Evolutionary conservation across 2,888 invertebrate genomes (phyloP).

Genomic region (Melitaea athalia): DNA sequence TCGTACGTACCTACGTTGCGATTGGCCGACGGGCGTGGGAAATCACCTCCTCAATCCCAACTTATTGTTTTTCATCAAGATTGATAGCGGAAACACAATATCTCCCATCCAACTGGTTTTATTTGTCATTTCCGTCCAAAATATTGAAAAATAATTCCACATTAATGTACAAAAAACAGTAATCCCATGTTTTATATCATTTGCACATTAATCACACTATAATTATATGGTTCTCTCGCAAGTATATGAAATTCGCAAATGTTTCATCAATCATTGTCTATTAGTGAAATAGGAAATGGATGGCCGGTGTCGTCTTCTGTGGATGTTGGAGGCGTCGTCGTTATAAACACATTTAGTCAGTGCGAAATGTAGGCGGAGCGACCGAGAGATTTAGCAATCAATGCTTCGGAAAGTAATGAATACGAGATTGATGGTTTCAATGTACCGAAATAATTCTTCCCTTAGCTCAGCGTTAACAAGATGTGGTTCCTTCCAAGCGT

Average conservation of each 20-base stretch:
- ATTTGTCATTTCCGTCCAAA: conserved; percentile 69
- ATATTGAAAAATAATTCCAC: conserved; percentile 53
- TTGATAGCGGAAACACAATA: conserved; percentile 73
- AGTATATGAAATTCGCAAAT: conserved; percentile 48
- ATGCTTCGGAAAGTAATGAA: conserved; percentile 61
- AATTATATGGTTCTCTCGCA: conserved; percentile 53
- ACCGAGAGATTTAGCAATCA: conserved; percentile 52
- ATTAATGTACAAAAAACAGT: conserved; percentile 36
- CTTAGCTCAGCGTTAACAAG: conserved; percentile 15
- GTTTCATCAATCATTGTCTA: conserved; percentile 66
- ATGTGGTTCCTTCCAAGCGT: conserved; percentile 28
- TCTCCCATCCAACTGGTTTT: conserved; percentile 58
- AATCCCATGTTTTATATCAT: conserved; percentile 24
- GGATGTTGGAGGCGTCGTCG: conserved; percentile 72
- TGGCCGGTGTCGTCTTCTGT: conserved; percentile 48
- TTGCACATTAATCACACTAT: conserved; percentile 64
- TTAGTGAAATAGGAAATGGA: conserved; percentile 65
- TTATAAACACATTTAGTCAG: conserved; percentile 76
- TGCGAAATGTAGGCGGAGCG: conserved; percentile 69
- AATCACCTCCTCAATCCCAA: conserved; percentile 49
- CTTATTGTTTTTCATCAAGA: conserved; percentile 65
- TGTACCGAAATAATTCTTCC: conserved; percentile 9
- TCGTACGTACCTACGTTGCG: conserved; percentile 33
- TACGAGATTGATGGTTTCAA: conserved; percentile 48
- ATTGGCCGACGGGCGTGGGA: conserved; percentile 54